These are phyloP conservation scores for Ptychobarbus kaznakovi DNA, from an alignment of 2,797 vertebrate genomes.

Conservation along the genomic window DNA sequence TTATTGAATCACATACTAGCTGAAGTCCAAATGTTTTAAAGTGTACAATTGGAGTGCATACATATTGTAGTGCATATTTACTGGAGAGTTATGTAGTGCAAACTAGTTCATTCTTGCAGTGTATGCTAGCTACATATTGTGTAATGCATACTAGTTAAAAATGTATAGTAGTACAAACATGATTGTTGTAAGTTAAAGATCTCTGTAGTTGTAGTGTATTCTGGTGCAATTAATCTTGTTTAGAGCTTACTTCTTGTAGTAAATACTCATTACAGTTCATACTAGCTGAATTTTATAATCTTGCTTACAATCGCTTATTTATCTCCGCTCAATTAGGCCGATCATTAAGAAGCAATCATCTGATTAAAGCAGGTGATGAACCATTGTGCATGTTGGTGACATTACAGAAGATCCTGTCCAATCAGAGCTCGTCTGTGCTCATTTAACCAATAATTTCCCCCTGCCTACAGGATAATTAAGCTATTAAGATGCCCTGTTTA, in stretches of 20 bases:
- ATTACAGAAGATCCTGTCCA: background rate
- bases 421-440: background rate
- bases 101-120: background rate
- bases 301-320: background rate
- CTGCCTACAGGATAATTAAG: constrained; percentile 12
- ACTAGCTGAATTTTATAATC: background rate
- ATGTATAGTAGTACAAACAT: background rate
- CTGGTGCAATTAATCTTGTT: background rate
- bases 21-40: background rate
- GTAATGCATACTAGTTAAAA: background rate
- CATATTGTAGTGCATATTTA: background rate
- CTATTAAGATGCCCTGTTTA: background rate
- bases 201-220: background rate
- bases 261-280: background rate
- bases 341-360: constrained; percentile 40
- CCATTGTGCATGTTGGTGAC: background rate
- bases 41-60: background rate
- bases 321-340: constrained; percentile 28
- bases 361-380: constrained; percentile 21
- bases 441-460: background rate
- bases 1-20: background rate
- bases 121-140: background rate
- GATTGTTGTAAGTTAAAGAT: background rate
- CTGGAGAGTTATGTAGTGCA: background rate
- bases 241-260: background rate